Evolutionary conservation across 2,797 vertebrate species (phyloP), one percentile per base, ranked within the genome.

Genomic region (Sparus aurata): DNA sequence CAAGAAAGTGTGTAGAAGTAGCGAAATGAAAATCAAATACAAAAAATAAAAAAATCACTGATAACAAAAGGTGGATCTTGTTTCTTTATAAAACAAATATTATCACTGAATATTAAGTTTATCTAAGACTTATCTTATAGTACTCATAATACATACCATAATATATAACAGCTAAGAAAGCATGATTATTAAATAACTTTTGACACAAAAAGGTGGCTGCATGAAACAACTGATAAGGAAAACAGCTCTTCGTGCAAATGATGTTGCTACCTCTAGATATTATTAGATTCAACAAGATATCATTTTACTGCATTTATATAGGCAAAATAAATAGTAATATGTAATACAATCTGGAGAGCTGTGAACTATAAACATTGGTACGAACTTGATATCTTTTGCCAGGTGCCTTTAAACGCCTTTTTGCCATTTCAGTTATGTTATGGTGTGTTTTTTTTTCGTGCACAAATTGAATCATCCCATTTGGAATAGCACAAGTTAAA

Each of bases 321-420:
- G 64, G 85, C 70, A 81, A 77, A 83, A 79, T 65, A 75, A 30
- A 75, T 52, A 57, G 54, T 60, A 59, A 46, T 68, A 17, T 68
- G 57, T 65, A 55, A 69, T 45, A 22, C 4, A n/a, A 59, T 45
- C 47, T 69, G 25, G n/a, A 73, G 59, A 55, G 66, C 25, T 43
- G 23, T 60, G 22, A 85, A 59, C 53, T 25, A 80, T 69, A 78
- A 74, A 86, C 65, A 70, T 54, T 15, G 46, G 20, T 16, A 61
- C 1, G 22, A 10, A 61, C 22, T 47, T 64, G 30, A 71, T 70
- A 47, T 45, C 0, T 62, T 38, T 43, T 27, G 16, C 53, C 52
- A 80, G 38, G 34, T 80, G 45, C 20, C 9, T 45, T 54, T 23
- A 15, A 46, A 52, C 22, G 18, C 15, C 12, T 43, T 55, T 67